Conservation (phyloP, 2,113 vertebrate genomes). For the Steatornis caripensis region DNA sequence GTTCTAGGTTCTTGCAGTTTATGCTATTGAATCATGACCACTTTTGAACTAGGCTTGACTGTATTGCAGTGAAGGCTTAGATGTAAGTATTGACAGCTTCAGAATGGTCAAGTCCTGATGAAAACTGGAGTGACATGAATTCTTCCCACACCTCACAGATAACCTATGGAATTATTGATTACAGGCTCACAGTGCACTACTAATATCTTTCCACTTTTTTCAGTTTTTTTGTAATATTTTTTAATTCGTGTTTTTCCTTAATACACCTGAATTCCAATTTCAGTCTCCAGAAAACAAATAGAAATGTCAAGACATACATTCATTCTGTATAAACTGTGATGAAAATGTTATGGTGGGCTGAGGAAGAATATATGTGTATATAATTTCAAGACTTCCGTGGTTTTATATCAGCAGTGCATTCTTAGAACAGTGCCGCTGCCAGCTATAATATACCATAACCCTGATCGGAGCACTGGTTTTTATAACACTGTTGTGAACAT, state of each 20-base stretch:
- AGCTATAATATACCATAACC: background rate
- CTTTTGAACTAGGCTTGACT: background rate
- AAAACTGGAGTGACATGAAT: background rate
- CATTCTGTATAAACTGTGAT: background rate
- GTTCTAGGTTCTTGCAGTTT: background rate
- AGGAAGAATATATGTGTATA: background rate
- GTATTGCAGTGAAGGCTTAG: background rate
- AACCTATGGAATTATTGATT: background rate
- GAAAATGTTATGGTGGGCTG: background rate
- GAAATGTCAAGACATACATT: background rate
- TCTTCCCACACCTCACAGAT: background rate
- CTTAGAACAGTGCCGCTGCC: background rate
- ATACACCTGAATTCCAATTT: background rate
- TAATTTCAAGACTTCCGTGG: background rate
- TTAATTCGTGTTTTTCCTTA: background rate
- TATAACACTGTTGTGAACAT: background rate
- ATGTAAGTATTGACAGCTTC: background rate
- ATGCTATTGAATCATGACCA: background rate
- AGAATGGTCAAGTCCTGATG: background rate
- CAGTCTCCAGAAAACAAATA: background rate
- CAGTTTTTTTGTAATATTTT: background rate
- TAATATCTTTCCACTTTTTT: background rate
- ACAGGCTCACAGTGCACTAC: background rate
- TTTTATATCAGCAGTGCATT: background rate
- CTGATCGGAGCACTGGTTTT: background rate